Evolutionary conservation across 2,888 invertebrate genomes (phyloP).

Genomic region (Cremastobaeus sp.): DNA sequence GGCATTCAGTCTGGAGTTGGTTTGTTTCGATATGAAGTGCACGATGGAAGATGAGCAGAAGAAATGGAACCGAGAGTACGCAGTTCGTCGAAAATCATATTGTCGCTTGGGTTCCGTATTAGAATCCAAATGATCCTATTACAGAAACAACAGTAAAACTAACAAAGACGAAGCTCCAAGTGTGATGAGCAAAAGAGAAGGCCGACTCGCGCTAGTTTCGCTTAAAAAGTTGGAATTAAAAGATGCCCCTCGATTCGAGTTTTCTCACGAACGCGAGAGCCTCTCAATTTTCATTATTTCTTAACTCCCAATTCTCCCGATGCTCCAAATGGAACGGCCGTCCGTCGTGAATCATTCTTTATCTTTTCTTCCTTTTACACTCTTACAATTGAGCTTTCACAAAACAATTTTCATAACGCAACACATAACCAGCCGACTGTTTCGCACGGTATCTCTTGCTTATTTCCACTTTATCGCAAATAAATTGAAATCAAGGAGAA

Average conservation of each 20-base stretch:
- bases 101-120: constrained; percentile 66
- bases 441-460: too few species aligned
- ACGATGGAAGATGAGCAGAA: constrained; percentile 51
- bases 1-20: constrained; percentile 38
- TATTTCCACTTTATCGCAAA: too few species aligned
- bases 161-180: constrained; percentile 67
- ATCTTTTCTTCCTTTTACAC: too few species aligned
- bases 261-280: constrained; percentile 22
- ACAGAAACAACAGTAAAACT: constrained; percentile 72
- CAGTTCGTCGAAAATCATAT: constrained; percentile 64
- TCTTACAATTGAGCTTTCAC: too few species aligned
- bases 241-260: constrained; percentile 60
- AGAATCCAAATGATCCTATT: constrained; percentile 72
- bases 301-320: constrained; percentile 31
- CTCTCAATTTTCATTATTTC: constrained; percentile 54
- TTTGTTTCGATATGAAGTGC: constrained; percentile 57
- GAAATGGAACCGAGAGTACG: constrained; percentile 61
- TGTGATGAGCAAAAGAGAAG: constrained; percentile 60
- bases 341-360: too few species aligned
- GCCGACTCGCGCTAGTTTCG: constrained; percentile 62
- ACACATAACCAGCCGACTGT: background rate
- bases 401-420: too few species aligned
- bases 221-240: constrained; percentile 71
- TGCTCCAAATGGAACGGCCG: too few species aligned
- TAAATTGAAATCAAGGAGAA: too few species aligned